Evolutionary conservation across 2,113 vertebrate genomes (phyloP), one percentile per base, ranked within the genome.

Genomic region (Salvelinus alpinus): DNA sequence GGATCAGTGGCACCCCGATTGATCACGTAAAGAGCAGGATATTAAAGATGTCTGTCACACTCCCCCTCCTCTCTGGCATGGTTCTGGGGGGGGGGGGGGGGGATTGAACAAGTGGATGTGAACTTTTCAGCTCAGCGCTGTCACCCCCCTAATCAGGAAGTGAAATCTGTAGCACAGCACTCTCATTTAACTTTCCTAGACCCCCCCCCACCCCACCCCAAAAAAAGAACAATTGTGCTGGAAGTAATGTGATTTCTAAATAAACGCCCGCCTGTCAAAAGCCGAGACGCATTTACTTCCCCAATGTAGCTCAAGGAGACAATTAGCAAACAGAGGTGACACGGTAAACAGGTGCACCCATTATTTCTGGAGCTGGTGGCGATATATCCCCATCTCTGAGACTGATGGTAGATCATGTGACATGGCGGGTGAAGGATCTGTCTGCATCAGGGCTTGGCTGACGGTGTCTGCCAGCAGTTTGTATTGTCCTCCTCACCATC

Each of bases 241-340:
- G 94, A 95, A 95, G 94, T 95, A 94, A 95, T 94, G 95, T 94
- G 94, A 96, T 96, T 97, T 96, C 94, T 95, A 96, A 96, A 96
- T 96, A 96, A 95, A 95, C 94, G 92, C 88, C 92, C 89, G 91
- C 93, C 95, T 98, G 97, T 97, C 96, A 97, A 93, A 96, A 89
- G 86, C 95, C 88, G 94, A 94, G 91, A 93, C 89, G 94, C 94
- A 94, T 95, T 96, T 95, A 95, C 94, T 94, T 95, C 95, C 87
- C 95, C 95, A 94, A 95, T 90, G 95, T 93, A 96, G 95, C 96
- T 97, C 94, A 96, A 97, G 95, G 95, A 98, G 96, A 97, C 96
- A 97, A 96, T 98, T 97, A 96, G 95, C 96, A 95, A 96, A 96
- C 95, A 96, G 96, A 96, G 96, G 96, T 98, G 97, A 97, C 97